phyloP scores from a whole-genome alignment of 2,113 vertebrate genomes.

The Corvus cornix region DNA sequence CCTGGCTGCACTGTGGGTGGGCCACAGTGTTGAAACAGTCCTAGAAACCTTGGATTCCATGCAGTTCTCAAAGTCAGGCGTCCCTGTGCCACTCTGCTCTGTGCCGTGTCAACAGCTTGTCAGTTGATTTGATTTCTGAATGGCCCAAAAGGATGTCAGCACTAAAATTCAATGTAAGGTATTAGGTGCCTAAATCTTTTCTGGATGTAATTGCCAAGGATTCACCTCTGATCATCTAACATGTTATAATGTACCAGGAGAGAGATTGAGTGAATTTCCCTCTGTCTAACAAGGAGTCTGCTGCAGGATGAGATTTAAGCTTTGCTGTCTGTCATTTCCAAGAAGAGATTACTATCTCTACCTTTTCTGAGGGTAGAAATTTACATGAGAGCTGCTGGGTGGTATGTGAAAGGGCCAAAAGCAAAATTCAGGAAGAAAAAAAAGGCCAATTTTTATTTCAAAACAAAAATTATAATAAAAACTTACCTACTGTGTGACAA shows the following conservation, averaged over 20 bases:
- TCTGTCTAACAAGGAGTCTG: background rate
- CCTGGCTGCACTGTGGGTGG: background rate
- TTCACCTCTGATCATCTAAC: background rate
- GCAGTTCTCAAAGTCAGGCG: background rate
- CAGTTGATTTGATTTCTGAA: background rate
- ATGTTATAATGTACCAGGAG: background rate
- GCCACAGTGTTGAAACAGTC: background rate
- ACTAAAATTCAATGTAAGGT: background rate
- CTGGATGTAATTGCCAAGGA: background rate
- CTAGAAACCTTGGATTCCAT: background rate
- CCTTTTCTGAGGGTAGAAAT: background rate
- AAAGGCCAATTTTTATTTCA: background rate
- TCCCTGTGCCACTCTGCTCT: background rate
- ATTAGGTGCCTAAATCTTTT: background rate
- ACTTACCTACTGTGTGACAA: background rate
- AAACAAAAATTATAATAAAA: background rate
- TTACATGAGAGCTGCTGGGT: background rate
- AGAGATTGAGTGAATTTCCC: background rate
- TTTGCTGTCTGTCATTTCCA: background rate
- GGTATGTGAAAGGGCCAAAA: background rate
- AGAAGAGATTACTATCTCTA: background rate
- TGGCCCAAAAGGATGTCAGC: background rate
- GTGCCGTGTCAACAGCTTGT: background rate
- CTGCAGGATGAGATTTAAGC: background rate
- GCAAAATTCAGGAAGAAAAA: background rate